phyloP scores from a whole-genome alignment of 2,888 invertebrate genomes.

The Acanthosepion lycidas region DNA sequence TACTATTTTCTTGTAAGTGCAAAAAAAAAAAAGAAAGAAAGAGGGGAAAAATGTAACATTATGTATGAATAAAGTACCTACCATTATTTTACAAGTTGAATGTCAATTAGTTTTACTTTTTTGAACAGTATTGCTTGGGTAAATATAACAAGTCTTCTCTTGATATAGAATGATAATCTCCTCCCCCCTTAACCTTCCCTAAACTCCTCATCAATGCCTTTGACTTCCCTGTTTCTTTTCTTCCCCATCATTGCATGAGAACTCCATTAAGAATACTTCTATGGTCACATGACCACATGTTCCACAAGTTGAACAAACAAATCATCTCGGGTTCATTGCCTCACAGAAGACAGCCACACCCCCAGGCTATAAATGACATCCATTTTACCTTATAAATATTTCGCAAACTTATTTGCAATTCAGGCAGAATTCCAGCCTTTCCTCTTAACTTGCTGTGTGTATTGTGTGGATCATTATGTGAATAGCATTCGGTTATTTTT shows the following conservation, averaged over 20 bases:
- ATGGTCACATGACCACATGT: background rate
- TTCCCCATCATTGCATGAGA: background rate
- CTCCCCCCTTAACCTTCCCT: background rate
- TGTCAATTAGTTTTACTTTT: background rate
- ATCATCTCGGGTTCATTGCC: conserved; percentile 3
- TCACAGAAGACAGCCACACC: background rate
- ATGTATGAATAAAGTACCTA: background rate
- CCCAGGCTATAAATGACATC: background rate
- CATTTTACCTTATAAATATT: background rate
- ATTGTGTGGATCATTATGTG: background rate
- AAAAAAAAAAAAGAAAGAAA: background rate
- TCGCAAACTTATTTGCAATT: background rate
- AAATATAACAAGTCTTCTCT: background rate
- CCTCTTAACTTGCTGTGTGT: background rate
- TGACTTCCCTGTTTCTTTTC: background rate
- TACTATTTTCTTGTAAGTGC: background rate
- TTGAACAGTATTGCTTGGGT: background rate
- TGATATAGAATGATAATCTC: background rate
- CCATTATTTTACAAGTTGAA: background rate
- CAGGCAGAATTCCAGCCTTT: background rate
- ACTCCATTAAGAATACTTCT: conserved; percentile 22
- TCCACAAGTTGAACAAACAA: background rate
- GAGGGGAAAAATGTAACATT: background rate
- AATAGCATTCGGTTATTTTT: background rate
- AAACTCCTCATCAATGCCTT: background rate